A percentile compares a stretch with the other conserved stretches of the same genome.
phyloP scores from a whole-genome alignment of 2,113 vertebrate genomes.

The Lichenostomus cassidix region DNA sequence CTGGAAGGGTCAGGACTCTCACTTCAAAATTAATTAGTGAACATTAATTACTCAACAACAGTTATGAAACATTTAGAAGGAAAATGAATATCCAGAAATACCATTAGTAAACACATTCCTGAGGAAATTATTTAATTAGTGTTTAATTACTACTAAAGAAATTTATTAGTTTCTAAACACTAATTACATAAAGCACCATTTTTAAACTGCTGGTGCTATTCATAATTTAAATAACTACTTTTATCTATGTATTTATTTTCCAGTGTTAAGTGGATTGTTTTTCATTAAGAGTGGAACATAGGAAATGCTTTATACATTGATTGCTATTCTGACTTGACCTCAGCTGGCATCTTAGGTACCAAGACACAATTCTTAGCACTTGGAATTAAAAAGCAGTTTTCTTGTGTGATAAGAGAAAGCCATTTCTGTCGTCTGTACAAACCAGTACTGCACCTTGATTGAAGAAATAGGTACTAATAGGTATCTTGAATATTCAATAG shows the following conservation, averaged over 20 bases:
- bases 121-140: constrained; percentile 54
- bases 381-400: not conserved
- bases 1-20: constrained; percentile 38
- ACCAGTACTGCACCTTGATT: not conserved
- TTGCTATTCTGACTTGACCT: not conserved
- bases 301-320: not conserved
- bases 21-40: constrained; percentile 67
- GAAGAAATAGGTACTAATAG: not conserved
- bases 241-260: constrained; percentile 32
- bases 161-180: constrained; percentile 32
- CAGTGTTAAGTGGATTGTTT: not conserved
- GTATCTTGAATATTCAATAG: not conserved
- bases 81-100: constrained; percentile 49
- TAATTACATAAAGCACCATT: constrained; percentile 52
- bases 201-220: not conserved
- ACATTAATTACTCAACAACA: constrained; percentile 64
- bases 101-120: constrained; percentile 52
- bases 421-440: not conserved
- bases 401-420: not conserved
- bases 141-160: constrained; percentile 37
- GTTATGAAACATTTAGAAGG: constrained; percentile 57
- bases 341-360: not conserved
- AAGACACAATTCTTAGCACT: not conserved
- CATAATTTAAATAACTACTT: constrained; percentile 14
- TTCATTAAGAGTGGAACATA: not conserved